Evolutionary conservation across 2,888 invertebrate species (phyloP).

Genomic region (Biston betularia): DNA sequence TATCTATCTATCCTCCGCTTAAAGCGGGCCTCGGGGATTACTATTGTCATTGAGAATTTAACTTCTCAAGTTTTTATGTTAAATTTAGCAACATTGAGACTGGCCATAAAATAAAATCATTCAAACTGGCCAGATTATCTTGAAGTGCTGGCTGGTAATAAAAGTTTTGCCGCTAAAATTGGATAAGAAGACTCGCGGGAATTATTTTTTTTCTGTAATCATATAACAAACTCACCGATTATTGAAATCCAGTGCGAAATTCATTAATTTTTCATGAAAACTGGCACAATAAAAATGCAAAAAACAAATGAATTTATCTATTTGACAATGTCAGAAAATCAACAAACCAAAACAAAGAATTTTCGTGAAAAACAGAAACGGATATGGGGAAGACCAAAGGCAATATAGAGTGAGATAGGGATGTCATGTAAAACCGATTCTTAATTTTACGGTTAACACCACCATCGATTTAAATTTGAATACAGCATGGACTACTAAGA

Average conservation of each 20-base stretch:
- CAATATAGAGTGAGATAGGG: conserved; percentile 5
- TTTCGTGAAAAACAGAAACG: conserved; percentile 36
- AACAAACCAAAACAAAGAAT: conserved; percentile 58
- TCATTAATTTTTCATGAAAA: conserved; percentile 58
- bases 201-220: conserved; percentile 38
- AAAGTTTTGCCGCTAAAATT: conserved; percentile 33
- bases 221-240: conserved; percentile 45
- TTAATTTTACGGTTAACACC: no score
- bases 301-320: conserved; percentile 68
- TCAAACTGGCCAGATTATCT: conserved; percentile 57
- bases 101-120: conserved; percentile 62
- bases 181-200: conserved; percentile 17
- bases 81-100: conserved; percentile 40
- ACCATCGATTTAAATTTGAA: no score
- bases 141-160: conserved; percentile 44
- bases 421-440: background rate
- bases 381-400: conserved; percentile 16
- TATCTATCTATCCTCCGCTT: background rate
- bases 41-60: conserved; percentile 12
- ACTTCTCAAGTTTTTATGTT: conserved; percentile 7
- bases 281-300: conserved; percentile 68
- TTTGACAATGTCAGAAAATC: conserved; percentile 61
- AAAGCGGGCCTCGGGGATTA: background rate
- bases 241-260: conserved; percentile 47
- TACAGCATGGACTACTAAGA: no score